Percentiles rank a stretch among this genome's conserved stretches.
phyloP scores from a whole-genome alignment of 2,888 invertebrate genomes.

The Epiblema foenella region DNA sequence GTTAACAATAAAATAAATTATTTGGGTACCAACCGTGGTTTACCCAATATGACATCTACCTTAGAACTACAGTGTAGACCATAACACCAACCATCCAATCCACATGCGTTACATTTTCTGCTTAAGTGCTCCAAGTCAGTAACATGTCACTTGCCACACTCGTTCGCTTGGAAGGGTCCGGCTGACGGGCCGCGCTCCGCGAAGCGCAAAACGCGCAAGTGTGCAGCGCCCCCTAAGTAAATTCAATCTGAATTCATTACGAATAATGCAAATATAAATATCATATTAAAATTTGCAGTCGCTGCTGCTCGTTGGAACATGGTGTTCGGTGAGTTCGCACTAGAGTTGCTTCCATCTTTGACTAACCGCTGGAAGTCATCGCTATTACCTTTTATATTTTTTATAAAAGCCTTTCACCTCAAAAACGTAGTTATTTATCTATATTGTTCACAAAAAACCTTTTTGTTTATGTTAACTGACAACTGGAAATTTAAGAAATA shows the following conservation, averaged over 20 bases:
- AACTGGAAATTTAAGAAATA: too few species aligned
- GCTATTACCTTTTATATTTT: too few species aligned
- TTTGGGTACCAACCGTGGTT: neutral
- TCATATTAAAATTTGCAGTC: conserved; percentile 9
- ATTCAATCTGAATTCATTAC: conserved; percentile 62
- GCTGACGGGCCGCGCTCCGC: conserved; percentile 58
- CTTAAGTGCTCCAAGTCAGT: conserved; percentile 18
- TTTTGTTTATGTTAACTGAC: too few species aligned
- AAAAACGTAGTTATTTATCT: too few species aligned
- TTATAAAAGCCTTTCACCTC: too few species aligned
- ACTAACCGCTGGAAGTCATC: neutral
- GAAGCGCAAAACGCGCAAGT: conserved; percentile 61
- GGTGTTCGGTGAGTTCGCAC: neutral
- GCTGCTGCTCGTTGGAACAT: neutral
- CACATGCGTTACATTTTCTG: conserved; percentile 36
- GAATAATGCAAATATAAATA: conserved; percentile 40
- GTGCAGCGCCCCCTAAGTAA: conserved; percentile 57
- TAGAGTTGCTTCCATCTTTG: neutral
- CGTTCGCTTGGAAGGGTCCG: conserved; percentile 34
- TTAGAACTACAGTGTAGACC: neutral
- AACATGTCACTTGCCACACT: conserved; percentile 36
- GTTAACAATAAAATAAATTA: neutral
- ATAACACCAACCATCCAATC: conserved; percentile 9
- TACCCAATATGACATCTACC: neutral
- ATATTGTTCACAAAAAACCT: too few species aligned